Evolutionary conservation across 2,888 invertebrate genomes (phyloP), one percentile per base, ranked within the genome.

Genomic region (Noctua janthe): DNA sequence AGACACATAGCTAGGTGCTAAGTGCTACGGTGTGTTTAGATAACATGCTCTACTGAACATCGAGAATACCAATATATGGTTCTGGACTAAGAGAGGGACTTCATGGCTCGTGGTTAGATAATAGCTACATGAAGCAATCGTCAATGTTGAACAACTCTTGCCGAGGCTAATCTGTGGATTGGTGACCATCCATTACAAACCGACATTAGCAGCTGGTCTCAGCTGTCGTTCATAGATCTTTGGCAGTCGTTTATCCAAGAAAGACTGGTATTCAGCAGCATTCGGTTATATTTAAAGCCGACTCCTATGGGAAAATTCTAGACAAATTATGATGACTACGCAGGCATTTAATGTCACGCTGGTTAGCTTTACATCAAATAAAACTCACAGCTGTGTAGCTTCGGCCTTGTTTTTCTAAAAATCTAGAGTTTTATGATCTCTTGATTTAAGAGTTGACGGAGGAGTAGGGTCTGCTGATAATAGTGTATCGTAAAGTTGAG

Each of bases 351-450:
- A n/a, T n/a, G 23, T 1, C 59, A n/a, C n/a, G n/a, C 59, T n/a
- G n/a, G 54, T 8, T 20, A 7, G 10, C 23, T 7, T 23, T 54
- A 23, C 13, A 6, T 20, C 23, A 56, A 47, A 47, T 2, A 13
- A 71, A 39, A 15, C 20, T 43, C 39, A 20, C 54, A 75, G 20
- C 7, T 23, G 13, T 51, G 29, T 59, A 29, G 3, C 11, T 23
- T 4, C 17, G 1, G 23, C 23, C 13, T 29, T 59, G 62, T 74
- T 80, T 77, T 81, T 64, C 71, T 78, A 23, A 47, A 76, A 87
- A 76, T 83, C 78, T 88, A 88, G 83, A 75, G 67, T 85, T 79
- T 85, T 82, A 82, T 75, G 76, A 79, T 43, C 56, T 43, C 76
- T 64, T 70, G 72, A 78, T 87, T 78, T 69, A 71, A 77, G 64